A percentile compares a stretch with the other conserved stretches of the same genome.
Evolutionary conservation across 2,113 vertebrate genomes (phyloP).

Genomic region (Aix galericulata): DNA sequence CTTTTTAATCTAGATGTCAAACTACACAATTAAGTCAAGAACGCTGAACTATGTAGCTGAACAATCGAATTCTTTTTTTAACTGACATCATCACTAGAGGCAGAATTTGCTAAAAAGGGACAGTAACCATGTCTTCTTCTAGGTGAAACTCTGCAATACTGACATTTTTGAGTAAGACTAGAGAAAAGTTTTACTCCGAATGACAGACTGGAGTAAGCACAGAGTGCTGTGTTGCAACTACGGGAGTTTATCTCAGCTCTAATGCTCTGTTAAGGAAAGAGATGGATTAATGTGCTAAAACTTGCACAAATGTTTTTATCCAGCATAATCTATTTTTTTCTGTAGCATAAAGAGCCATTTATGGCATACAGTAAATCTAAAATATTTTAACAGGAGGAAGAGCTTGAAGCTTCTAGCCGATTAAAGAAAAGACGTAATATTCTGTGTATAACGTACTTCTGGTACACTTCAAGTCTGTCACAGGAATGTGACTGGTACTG

Average conservation of each 20-base stretch:
- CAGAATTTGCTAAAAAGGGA: neutral
- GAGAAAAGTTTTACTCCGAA: neutral
- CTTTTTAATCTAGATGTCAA: neutral
- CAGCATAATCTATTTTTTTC: neutral
- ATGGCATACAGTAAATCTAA: neutral
- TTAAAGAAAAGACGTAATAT: neutral
- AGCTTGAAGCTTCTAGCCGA: slow-evolving; percentile 5
- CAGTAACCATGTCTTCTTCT: neutral
- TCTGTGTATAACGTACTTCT: neutral
- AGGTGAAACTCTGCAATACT: neutral
- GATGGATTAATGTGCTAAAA: neutral
- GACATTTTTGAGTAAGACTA: neutral
- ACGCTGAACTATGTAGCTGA: neutral
- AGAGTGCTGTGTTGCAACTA: neutral
- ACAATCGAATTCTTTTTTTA: neutral
- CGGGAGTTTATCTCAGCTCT: neutral
- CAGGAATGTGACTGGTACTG: neutral
- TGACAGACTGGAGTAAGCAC: neutral
- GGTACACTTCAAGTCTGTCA: neutral
- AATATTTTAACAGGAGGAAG: neutral
- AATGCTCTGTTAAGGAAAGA: neutral
- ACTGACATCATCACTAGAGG: neutral
- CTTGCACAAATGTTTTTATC: neutral
- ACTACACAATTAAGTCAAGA: neutral
- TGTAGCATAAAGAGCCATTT: neutral